Base-by-base conservation (phyloP, 2,113 vertebrate species). In the Nestor notabilis region DNA sequence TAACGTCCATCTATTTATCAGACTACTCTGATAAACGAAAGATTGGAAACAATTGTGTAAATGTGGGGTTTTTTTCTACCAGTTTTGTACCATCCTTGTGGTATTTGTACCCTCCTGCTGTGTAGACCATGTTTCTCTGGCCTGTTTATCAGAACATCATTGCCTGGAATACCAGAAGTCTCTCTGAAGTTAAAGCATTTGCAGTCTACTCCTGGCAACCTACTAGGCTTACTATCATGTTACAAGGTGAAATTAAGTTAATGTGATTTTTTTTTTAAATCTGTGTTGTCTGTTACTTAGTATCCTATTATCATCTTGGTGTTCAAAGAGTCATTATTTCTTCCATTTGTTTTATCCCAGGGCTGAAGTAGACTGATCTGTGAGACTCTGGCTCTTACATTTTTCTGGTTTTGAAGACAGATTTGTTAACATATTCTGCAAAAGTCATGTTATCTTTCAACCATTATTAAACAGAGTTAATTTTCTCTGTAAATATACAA, bases 61-160 rank as follows among this genome's bases (percentile, higher is more conserved):
- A n/a, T 75, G 20, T 11, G 3, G 0, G 1, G 1, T 7, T 9
- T 5, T 6, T 58, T 53, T 39, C 25, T 69, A 7, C 4, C 13
- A 27, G 8, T 79, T 87, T 76, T 28, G 4, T 17, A n/a, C 20
- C 5, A 19, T 14, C 17, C 10, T 27, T 24, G 23, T 19, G 17
- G 5, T 64, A 52, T 83, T 69, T 83, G 13, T 35, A 43, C 35
- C 13, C 5, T 64, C 5, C 15, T 28, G 7, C 31, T 47, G 46
- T 10, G 8, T 17, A 71, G 12, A 35, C 3, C 9, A 7, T 16
- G 1, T 23, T 91, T 89, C n/a, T 85, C 17, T 85, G 41, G 7
- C 8, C 41, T 28, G 7, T 61, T 56, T 47, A 31, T 41, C 10
- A 7, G 13, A 83, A 35, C 43, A 19, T 8, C 17, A 28, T 24